Evolutionary conservation across 2,888 invertebrate species (phyloP).

Genomic region (Eupeodes latifasciatus): DNA sequence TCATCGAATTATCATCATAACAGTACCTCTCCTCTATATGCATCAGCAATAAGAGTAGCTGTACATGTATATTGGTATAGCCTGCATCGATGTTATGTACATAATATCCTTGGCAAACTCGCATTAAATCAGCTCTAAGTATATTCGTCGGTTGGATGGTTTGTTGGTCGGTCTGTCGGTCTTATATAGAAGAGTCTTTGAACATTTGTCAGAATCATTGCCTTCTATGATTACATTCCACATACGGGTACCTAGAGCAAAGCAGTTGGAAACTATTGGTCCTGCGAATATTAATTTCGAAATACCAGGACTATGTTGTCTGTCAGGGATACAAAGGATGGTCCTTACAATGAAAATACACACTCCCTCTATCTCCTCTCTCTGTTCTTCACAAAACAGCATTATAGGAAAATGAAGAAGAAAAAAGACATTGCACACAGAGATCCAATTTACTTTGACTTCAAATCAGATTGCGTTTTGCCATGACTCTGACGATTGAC

Average conservation of each 20-base stretch:
- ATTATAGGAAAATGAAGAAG: background rate
- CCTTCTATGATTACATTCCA: constrained; percentile 55
- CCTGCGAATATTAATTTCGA: constrained; percentile 69
- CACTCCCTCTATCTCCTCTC: background rate
- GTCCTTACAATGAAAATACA: constrained; percentile 57
- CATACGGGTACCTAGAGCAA: constrained; percentile 20
- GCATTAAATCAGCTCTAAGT: constrained; percentile 1
- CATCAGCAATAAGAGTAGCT: background rate
- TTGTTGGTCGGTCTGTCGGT: background rate
- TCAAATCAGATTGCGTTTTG: constrained; percentile 48
- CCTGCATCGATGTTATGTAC: background rate
- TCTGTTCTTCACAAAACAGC: background rate
- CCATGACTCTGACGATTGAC: constrained; percentile 52
- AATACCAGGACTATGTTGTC: constrained; percentile 58
- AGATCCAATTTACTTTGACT: constrained; percentile 71
- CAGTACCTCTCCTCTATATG: constrained; percentile 15
- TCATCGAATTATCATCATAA: constrained; percentile 70
- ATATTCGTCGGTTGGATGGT: background rate
- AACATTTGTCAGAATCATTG: constrained; percentile 47
- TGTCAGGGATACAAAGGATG: constrained; percentile 36
- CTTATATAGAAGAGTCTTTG: background rate
- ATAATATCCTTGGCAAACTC: constrained; percentile 18
- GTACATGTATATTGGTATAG: constrained; percentile 4
- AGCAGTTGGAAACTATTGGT: constrained; percentile 36
- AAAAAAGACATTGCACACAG: constrained; percentile 60